Conservation (phyloP, 2,888 invertebrate species). For the Acholoe squamosa region DNA sequence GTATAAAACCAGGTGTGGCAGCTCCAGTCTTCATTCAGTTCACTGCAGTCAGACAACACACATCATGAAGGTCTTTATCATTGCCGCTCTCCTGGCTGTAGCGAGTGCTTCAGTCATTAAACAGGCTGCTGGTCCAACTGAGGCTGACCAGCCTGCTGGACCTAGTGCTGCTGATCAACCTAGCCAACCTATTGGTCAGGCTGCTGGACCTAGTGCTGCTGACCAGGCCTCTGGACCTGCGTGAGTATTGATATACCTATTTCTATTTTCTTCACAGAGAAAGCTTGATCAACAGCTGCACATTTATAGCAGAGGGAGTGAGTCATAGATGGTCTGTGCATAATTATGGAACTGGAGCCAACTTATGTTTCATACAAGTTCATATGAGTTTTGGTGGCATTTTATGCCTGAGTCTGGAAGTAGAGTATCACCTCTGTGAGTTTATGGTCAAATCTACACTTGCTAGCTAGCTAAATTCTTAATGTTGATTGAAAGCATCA, state of each 20-base stretch:
- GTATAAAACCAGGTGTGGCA: slow-evolving; percentile 4
- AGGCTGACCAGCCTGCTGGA: not conserved
- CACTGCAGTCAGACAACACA: not conserved
- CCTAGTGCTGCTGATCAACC: not conserved
- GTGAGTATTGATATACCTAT: not conserved
- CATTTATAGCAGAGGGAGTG: too few species aligned
- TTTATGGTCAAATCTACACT: too few species aligned
- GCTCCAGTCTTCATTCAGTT: not conserved
- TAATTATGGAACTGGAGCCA: too few species aligned
- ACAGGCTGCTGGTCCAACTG: not conserved
- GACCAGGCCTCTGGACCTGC: not conserved
- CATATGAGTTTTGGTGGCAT: too few species aligned
- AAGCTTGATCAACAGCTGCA: too few species aligned
- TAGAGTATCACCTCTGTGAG: not conserved
- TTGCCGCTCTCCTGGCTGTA: slow-evolving; percentile 32
- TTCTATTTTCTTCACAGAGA: not conserved
- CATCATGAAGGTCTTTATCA: slow-evolving; percentile 28
- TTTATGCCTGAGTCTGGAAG: too few species aligned
- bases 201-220: slow-evolving; percentile 9
- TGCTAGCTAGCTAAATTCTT: too few species aligned
- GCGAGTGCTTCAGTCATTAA: not conserved
- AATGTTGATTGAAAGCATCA: too few species aligned
- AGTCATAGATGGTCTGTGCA: too few species aligned
- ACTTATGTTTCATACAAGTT: too few species aligned
- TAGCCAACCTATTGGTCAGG: not conserved